Evolutionary conservation across 2,113 vertebrate genomes (phyloP).

Genomic region (Pungitius pungitius): DNA sequence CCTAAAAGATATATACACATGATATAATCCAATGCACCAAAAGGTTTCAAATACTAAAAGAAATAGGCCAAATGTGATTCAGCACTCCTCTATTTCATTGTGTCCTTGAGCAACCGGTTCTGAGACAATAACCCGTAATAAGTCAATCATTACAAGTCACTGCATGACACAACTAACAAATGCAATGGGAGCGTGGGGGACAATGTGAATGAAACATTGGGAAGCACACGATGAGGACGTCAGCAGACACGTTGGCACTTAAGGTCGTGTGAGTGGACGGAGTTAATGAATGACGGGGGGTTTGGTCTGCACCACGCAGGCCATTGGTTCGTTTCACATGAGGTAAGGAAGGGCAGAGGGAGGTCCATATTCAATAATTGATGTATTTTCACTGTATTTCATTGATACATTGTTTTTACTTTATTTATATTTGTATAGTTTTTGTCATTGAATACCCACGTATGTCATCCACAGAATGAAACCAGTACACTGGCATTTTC

Average conservation of each 20-base stretch:
- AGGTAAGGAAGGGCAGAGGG: neutral
- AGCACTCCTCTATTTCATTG: neutral
- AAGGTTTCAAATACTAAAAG: neutral
- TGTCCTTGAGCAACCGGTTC: constrained; percentile 10
- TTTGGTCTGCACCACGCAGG: neutral
- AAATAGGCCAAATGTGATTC: neutral
- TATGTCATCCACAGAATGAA: neutral
- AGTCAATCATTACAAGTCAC: constrained; percentile 54
- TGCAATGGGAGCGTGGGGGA: neutral
- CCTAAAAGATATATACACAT: neutral
- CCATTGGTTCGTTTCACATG: constrained; percentile 20
- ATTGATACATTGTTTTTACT: no score
- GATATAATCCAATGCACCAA: neutral
- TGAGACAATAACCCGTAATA: neutral
- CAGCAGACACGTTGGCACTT: neutral
- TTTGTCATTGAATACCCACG: neutral
- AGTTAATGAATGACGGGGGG: constrained; percentile 60
- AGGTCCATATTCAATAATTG: neutral
- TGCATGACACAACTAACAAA: neutral
- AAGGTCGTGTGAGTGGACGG: constrained; percentile 19
- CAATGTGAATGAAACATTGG: constrained; percentile 15
- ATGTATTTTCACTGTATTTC: no score
- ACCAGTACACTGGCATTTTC: neutral
- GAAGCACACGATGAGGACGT: constrained; percentile 12
- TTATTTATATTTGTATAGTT: neutral